Conservation (phyloP, 2,888 invertebrate species). For the Brenthis hecate region DNA sequence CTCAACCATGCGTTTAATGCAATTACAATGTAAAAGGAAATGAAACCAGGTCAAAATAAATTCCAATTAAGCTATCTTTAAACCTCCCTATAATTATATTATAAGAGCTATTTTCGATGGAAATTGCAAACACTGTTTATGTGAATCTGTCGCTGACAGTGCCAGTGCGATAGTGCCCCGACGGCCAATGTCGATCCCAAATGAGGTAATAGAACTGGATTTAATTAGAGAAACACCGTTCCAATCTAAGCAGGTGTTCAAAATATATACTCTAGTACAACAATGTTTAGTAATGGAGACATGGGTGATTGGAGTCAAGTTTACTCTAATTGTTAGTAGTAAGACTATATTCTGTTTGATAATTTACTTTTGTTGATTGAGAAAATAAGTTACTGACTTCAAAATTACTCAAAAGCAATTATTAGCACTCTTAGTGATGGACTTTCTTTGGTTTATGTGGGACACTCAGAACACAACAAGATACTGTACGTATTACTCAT, state of each 20-base stretch:
- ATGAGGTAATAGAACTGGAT: conserved; percentile 46
- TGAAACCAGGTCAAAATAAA: conserved; percentile 34
- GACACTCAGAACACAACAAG: too few species aligned
- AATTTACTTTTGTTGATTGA: too few species aligned
- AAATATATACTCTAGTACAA: conserved; percentile 32
- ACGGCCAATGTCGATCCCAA: conserved; percentile 43
- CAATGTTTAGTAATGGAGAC: conserved; percentile 5
- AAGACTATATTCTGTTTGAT: too few species aligned
- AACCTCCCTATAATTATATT: conserved; percentile 40
- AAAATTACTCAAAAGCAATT: too few species aligned
- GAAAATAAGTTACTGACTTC: too few species aligned
- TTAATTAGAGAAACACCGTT: conserved; percentile 46
- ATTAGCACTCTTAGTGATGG: too few species aligned
- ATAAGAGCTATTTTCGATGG: conserved; percentile 41
- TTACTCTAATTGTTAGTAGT: background rate
- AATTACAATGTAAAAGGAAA: conserved; percentile 37
- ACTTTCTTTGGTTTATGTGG: too few species aligned
- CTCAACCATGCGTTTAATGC: conserved; percentile 37
- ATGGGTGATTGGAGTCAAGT: background rate
- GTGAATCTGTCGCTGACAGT: conserved; percentile 43
- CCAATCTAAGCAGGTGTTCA: conserved; percentile 33
- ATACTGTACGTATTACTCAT: too few species aligned
- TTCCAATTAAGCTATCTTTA: conserved; percentile 33
- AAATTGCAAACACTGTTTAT: conserved; percentile 45
- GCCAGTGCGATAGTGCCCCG: conserved; percentile 43